Conservation (phyloP, 2,113 vertebrate genomes). For the Sialia sialis region DNA sequence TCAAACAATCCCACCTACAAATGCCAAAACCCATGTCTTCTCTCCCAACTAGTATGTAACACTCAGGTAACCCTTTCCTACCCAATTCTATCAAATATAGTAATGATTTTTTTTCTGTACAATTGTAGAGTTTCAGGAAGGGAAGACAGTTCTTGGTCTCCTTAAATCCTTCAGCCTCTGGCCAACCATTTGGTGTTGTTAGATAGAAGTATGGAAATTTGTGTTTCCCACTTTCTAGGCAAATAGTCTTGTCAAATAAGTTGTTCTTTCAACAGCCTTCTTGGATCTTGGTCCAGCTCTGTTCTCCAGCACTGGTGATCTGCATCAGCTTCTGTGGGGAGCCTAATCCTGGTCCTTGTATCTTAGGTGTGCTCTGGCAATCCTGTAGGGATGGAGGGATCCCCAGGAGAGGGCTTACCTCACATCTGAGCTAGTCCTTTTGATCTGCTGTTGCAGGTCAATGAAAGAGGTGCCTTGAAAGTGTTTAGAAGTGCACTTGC, state of each 20-base stretch:
- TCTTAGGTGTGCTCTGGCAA: background rate
- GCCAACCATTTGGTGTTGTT: background rate
- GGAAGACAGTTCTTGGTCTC: rapidly evolving
- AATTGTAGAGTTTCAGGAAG: background rate
- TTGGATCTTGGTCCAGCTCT: background rate
- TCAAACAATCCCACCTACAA: background rate
- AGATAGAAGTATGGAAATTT: background rate
- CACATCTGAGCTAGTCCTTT: background rate
- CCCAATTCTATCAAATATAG: background rate
- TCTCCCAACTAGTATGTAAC: background rate
- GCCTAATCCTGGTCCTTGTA: rapidly evolving
- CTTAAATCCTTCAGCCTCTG: background rate
- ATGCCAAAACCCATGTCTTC: background rate
- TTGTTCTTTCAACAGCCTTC: background rate
- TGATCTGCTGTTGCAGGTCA: background rate
- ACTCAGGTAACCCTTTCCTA: background rate
- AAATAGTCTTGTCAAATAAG: background rate
- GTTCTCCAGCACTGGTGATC: background rate
- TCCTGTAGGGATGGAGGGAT: background rate
- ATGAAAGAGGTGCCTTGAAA: background rate
- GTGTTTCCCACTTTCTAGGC: background rate
- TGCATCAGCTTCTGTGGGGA: background rate
- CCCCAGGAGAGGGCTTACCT: background rate
- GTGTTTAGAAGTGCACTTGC: background rate
- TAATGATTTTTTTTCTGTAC: background rate